phyloP scores from a whole-genome alignment of 2,888 invertebrate species.

The Clistopyga incitator region DNA sequence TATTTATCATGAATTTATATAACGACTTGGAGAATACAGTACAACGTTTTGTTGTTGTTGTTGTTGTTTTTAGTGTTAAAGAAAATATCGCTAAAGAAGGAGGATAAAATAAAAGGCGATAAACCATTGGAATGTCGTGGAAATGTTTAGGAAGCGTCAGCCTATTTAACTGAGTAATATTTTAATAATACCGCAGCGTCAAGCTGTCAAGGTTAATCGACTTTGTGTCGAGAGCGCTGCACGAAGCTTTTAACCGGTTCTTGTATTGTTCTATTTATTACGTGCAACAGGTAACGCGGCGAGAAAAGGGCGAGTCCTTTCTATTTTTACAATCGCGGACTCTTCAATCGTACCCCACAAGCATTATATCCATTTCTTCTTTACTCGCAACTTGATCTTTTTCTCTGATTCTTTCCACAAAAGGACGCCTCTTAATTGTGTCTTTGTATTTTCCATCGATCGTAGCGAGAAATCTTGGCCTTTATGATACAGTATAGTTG shows the following conservation, averaged over 20 bases:
- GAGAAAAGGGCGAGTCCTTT: constrained; percentile 31
- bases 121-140: not conserved
- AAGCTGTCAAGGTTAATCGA: constrained; percentile 30
- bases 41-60: not conserved
- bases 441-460: too few species aligned
- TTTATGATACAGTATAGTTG: too few species aligned
- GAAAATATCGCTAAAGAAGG: not conserved
- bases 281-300: constrained; percentile 57
- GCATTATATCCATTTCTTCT: constrained; percentile 11
- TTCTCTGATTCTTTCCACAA: not conserved
- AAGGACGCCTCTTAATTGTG: not conserved
- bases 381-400: not conserved
- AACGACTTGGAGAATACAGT: not conserved
- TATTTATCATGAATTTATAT: not conserved
- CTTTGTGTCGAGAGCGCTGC: constrained; percentile 27
- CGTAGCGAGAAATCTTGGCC: too few species aligned
- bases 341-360: constrained; percentile 30
- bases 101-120: not conserved
- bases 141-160: not conserved
- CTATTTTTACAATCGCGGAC: constrained; percentile 35
- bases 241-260: constrained; percentile 47
- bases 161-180: not conserved
- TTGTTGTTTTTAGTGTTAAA: too few species aligned
- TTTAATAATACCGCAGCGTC: constrained; percentile 9
- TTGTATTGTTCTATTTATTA: constrained; percentile 59